Evolutionary conservation across 2,888 invertebrate genomes (phyloP), one percentile per base, ranked within the genome.

Genomic region (Halictus quadricinctus): DNA sequence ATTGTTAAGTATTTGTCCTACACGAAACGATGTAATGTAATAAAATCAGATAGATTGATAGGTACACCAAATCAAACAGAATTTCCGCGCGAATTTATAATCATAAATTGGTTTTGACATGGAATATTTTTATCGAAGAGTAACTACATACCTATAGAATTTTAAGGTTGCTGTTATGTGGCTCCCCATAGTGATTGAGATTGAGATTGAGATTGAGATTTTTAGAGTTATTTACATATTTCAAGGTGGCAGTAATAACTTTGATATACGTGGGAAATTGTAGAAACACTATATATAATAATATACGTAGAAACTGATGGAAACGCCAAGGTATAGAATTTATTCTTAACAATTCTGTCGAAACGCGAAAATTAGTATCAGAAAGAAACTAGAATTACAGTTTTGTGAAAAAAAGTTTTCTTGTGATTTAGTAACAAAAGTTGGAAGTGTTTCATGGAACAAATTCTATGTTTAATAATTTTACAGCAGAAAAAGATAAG

Each of bases 31-130:
- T 46, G 46, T 46, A 46, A 46, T 46, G 5, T 36, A 36, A 3
- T 36, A 46, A 12, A 48, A 13, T 18, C 12, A 1, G 13, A 10
- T 4, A 25, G 21, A 58, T 46, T 18, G 36, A 13, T 46, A 36
- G 0, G 3, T 54, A 54, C 15, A 15, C 15, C 18, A 43, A 82
- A 70, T 74, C 8, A 73, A 69, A 50, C n/a, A 36, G 18, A 80
- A 76, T 76, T 79, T 84, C 46, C 72, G 58, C 75, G 66, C 60
- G 73, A 87, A 78, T 21, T 18, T 82, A 21, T 43, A 50, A 50
- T 60, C 75, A 82, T 12, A 41, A 41, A 21, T 41, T 69, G 21
- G 41, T 21, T 69, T 21, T 41, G 41, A 36, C 21, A 69, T 69
- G 8, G 69, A 41, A 36, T 64, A 64, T 64, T 29, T 29, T 64